Percentiles rank a stretch among this genome's conserved stretches.
phyloP scores from a whole-genome alignment of 2,888 invertebrate species.

The Dascillus cervinus region DNA sequence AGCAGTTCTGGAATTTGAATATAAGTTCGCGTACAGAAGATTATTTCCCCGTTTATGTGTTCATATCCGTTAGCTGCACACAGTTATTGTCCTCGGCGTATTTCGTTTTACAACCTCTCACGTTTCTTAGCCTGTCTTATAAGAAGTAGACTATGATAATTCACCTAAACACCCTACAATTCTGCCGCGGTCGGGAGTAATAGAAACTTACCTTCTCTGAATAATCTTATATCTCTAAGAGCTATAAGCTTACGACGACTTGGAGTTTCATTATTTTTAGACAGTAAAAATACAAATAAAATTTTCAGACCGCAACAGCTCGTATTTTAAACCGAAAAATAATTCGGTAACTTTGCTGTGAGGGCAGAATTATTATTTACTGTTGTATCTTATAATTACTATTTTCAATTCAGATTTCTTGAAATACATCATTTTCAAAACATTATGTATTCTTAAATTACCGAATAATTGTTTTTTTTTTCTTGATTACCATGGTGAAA shows the following conservation, averaged over 20 bases:
- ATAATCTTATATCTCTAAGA: slow-evolving; percentile 1
- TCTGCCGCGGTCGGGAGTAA: too few relatives aligned
- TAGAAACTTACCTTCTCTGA: slow-evolving; percentile 8
- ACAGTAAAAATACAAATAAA: too few relatives aligned
- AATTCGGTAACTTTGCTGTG: too few relatives aligned
- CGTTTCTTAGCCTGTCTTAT: slow-evolving; percentile 22
- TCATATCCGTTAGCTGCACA: slow-evolving; percentile 39
- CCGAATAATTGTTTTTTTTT: too few relatives aligned
- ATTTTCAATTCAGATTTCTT: too few relatives aligned
- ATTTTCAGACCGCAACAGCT: slow-evolving; percentile 12
- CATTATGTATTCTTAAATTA: too few relatives aligned
- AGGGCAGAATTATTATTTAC: too few relatives aligned
- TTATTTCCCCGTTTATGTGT: slow-evolving; percentile 39
- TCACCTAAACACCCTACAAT: slow-evolving; percentile 15
- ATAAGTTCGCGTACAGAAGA: slow-evolving; percentile 31
- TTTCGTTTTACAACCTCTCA: slow-evolving; percentile 33
- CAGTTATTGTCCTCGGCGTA: slow-evolving; percentile 38
- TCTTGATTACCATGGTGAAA: too few relatives aligned
- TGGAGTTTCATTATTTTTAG: too few relatives aligned
- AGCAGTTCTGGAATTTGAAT: slow-evolving; percentile 31
- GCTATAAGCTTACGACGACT: too few relatives aligned
- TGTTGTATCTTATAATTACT: too few relatives aligned
- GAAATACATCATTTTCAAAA: too few relatives aligned
- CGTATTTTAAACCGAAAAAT: slow-evolving; percentile 22
- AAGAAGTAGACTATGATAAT: slow-evolving; percentile 15